Base-by-base conservation (phyloP, 2,888 invertebrate species). In the Alsophila aescularia region DNA sequence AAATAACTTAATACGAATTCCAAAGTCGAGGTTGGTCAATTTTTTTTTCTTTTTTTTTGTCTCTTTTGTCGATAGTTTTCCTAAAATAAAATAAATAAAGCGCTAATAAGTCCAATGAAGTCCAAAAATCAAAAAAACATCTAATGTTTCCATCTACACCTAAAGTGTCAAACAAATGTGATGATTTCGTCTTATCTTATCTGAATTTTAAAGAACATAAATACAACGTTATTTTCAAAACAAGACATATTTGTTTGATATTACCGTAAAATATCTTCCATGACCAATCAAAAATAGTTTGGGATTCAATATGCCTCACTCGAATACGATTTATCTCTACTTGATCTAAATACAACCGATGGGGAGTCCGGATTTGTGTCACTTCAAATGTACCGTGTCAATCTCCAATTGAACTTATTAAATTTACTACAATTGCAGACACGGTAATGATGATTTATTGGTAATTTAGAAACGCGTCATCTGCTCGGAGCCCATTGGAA, bases 351-450 rank as follows among this genome's bases (percentile, higher is more conserved):
- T 72, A 80, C 73, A 76, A 78, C 75, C 62, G 64, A 70, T 65
- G 65, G 72, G 70, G 71, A 66, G 66, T 69, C 69, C 63, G 76
- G 81, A 87, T 84, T 84, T 81, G 70, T 77, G 74, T 71, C 75
- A 70, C 65, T 73, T 59, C 65, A 77, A 83, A 80, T 81, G 73
- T 78, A 62, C 73, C 79, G 77, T 81, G 89, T 87, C 87, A 86
- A 85, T 75, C 79, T 73, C 73, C 82, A 86, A 85, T 88, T 90
- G 87, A 85, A 85, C 86, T 83, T 84, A 85, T 85, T 85, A 81
- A 81, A 84, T 83, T 79, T 79, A 79, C 72, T 75, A 61, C 71
- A 75, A 73, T 75, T 69, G 73, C 70, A 70, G 67, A 70, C 60
- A 66, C 61, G 62, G 64, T 77, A 78, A 86, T 65, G 63, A 79